phyloP scores from a whole-genome alignment of 37 sponge, comb jelly and placozoan genomes.

The Haliclona indistincta region DNA sequence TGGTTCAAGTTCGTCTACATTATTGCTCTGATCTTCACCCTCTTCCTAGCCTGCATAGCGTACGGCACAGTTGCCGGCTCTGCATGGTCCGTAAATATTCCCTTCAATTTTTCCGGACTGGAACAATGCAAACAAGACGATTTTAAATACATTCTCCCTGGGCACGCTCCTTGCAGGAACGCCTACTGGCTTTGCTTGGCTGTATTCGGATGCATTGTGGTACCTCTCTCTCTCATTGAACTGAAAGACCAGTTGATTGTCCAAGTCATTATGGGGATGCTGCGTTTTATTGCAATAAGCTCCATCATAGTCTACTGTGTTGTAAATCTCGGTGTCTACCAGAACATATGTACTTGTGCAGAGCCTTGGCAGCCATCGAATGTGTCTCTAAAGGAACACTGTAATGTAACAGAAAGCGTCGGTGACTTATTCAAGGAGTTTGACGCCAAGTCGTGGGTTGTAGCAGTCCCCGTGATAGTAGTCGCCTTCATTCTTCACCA shows the following conservation, averaged over 20 bases:
- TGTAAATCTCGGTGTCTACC: background rate
- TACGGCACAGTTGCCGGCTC: conserved; percentile 59
- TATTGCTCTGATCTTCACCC: conserved; percentile 22
- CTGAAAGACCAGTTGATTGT: conserved; percentile 68
- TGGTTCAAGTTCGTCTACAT: conserved; percentile 42
- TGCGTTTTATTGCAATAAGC: conserved; percentile 55
- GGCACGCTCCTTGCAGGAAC: conserved; percentile 34
- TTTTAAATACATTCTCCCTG: conserved; percentile 36
- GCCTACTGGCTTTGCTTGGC: conserved; percentile 65
- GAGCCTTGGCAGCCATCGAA: background rate
- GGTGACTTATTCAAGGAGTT: conserved; percentile 24
- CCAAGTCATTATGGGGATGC: conserved; percentile 54
- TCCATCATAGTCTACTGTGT: conserved; percentile 51
- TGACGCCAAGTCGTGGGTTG: conserved; percentile 68
- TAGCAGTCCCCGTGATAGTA: conserved; percentile 74
- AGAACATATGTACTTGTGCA: background rate
- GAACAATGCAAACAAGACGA: conserved; percentile 41
- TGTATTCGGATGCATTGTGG: conserved; percentile 59
- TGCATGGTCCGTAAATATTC: conserved; percentile 74
- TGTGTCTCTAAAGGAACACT: background rate
- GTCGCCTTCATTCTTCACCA: conserved; percentile 79
- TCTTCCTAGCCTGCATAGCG: conserved; percentile 24
- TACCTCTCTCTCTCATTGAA: conserved; percentile 56
- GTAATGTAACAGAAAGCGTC: background rate
- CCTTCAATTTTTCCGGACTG: conserved; percentile 39